A percentile compares a stretch with the other conserved stretches of the same genome.
These are phyloP conservation scores for Catamblyrhynchus diadema DNA, from an alignment of 2,797 vertebrate species.

Conservation along the genomic window DNA sequence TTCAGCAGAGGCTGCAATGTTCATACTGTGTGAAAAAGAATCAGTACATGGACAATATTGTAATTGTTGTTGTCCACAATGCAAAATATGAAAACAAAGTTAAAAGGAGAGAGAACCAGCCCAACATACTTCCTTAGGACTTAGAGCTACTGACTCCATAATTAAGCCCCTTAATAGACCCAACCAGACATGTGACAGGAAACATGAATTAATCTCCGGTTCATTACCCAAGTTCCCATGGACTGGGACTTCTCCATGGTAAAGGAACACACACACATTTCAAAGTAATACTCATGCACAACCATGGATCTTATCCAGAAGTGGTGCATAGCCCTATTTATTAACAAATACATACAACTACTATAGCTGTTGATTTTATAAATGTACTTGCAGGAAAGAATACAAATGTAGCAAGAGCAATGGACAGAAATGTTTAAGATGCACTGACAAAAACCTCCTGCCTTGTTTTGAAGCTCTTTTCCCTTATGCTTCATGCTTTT, in stretches of 20 bases:
- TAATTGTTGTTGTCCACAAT: neutral
- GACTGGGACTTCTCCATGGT: neutral
- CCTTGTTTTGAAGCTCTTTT: neutral
- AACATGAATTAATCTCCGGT: neutral
- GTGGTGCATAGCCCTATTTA: neutral
- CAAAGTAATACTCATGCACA: neutral
- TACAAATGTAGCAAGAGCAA: neutral
- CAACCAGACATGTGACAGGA: neutral
- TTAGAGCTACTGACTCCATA: neutral
- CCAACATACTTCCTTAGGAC: neutral
- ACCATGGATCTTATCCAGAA: neutral
- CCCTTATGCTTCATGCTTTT: neutral
- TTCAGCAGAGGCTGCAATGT: neutral
- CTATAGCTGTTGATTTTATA: neutral
- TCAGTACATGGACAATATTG: neutral
- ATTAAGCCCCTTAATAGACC: neutral
- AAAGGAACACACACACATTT: neutral
- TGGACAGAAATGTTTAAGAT: neutral
- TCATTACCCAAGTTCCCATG: neutral
- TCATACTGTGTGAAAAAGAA: neutral
- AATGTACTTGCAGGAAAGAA: neutral
- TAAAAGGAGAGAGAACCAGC: neutral
- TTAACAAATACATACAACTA: neutral
- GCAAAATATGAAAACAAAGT: neutral
- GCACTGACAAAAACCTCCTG: accelerated